A percentile compares a stretch with the other conserved stretches of the same genome.
Conservation (phyloP, 2,113 vertebrate genomes). For the Cephalophus harveyi region DNA sequence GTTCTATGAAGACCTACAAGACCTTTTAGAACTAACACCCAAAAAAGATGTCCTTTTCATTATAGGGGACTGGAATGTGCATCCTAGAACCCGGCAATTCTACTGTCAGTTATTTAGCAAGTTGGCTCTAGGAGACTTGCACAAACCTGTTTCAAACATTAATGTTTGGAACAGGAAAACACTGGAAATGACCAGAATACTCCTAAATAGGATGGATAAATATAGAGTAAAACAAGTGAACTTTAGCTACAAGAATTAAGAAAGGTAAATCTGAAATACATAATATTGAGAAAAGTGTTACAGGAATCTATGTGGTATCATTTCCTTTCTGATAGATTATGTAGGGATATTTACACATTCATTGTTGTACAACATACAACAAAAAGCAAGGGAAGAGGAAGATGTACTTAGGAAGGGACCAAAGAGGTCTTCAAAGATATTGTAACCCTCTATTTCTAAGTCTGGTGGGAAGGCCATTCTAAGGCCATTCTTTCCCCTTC, state of each 20-base stretch:
- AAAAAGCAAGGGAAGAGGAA: not conserved
- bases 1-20: no score
- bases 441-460: not conserved
- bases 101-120: not conserved
- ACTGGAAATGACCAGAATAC: not conserved
- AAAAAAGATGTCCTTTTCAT: no score
- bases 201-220: not conserved
- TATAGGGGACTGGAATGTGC: no score
- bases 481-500: not conserved
- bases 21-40: no score
- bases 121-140: not conserved
- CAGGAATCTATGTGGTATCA: not conserved
- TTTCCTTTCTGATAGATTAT: not conserved
- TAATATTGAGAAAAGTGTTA: not conserved
- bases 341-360: not conserved
- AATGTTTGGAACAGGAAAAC: not conserved
- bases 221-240: not conserved
- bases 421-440: not conserved
- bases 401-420: not conserved
- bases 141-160: not conserved
- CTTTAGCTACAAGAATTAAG: not conserved
- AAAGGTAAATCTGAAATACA: not conserved
- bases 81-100: not conserved
- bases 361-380: not conserved
- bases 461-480: not conserved